phyloP scores from a whole-genome alignment of 2,113 vertebrate genomes.

The Amphiprion percula region DNA sequence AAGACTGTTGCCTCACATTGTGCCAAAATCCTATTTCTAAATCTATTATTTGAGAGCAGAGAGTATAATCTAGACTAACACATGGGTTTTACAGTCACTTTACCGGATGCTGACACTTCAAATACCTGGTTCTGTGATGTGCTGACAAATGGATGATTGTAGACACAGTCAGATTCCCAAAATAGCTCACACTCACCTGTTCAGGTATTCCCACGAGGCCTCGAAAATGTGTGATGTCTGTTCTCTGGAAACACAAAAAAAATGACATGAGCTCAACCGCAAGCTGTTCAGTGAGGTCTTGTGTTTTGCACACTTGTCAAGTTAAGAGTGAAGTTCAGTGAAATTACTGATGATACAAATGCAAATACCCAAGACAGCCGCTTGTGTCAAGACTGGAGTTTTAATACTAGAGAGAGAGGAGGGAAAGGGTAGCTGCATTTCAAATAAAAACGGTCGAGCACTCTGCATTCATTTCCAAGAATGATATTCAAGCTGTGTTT shows the following conservation, averaged over 20 bases:
- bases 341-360: constrained; percentile 4
- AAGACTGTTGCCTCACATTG: background rate
- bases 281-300: background rate
- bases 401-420: background rate
- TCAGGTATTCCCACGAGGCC: constrained; percentile 53
- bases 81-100: background rate
- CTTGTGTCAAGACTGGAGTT: background rate
- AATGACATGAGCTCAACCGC: background rate
- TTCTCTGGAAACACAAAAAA: constrained; percentile 29
- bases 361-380: background rate
- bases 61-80: background rate
- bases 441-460: background rate
- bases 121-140: constrained; percentile 2
- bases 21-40: constrained; percentile 12
- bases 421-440: background rate
- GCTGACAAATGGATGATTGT: constrained; percentile 40
- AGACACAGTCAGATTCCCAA: constrained; percentile 33
- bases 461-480: background rate
- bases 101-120: constrained; percentile 45
- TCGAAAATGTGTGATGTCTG: constrained; percentile 31
- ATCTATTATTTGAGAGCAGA: background rate
- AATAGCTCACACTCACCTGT: constrained; percentile 41
- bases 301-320: constrained; percentile 1
- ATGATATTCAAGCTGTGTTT: background rate
- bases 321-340: background rate